A percentile compares a stretch with the other conserved stretches of the same genome.
Conservation (phyloP, 2,888 invertebrate genomes). For the Amblyjoppa proteus region DNA sequence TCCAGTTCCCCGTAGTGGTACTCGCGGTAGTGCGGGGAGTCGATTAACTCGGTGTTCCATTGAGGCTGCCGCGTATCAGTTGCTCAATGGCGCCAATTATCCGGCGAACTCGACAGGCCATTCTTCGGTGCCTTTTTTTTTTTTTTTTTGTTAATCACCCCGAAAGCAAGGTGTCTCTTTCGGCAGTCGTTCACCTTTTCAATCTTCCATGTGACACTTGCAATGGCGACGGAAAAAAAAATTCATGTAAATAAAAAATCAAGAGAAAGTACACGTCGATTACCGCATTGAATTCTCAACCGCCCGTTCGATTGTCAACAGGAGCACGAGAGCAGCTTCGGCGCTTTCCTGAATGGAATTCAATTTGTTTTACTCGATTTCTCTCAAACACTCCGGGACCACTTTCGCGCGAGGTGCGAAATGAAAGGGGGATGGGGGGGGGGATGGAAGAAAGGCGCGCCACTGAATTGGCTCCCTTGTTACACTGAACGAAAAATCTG, state of each 20-base stretch:
- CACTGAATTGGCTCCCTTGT: slow-evolving; percentile 5
- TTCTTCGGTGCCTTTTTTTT: slow-evolving; percentile 33
- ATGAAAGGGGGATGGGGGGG: neutral
- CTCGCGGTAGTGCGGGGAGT: neutral
- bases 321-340: neutral
- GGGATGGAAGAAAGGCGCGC: neutral
- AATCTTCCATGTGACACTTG: neutral
- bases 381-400: neutral
- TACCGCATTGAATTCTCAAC: slow-evolving; percentile 28
- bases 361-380: slow-evolving; percentile 10
- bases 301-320: slow-evolving; percentile 13
- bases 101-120: slow-evolving; percentile 25
- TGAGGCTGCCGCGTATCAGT: slow-evolving; percentile 10
- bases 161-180: neutral
- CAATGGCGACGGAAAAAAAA: slow-evolving; percentile 20
- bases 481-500: slow-evolving; percentile 7
- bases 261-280: slow-evolving; percentile 16
- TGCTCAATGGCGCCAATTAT: slow-evolving; percentile 43
- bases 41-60: slow-evolving; percentile 40
- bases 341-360: slow-evolving; percentile 1
- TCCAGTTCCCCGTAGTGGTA: neutral
- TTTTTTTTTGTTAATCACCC: slow-evolving; percentile 15
- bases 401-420: neutral
- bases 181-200: slow-evolving; percentile 4
- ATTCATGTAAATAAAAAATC: neutral